A percentile compares a stretch with the other conserved stretches of the same genome.
These are phyloP conservation scores for Probosciger aterrimus DNA, from an alignment of 2,113 vertebrate species.

Conservation along the genomic window DNA sequence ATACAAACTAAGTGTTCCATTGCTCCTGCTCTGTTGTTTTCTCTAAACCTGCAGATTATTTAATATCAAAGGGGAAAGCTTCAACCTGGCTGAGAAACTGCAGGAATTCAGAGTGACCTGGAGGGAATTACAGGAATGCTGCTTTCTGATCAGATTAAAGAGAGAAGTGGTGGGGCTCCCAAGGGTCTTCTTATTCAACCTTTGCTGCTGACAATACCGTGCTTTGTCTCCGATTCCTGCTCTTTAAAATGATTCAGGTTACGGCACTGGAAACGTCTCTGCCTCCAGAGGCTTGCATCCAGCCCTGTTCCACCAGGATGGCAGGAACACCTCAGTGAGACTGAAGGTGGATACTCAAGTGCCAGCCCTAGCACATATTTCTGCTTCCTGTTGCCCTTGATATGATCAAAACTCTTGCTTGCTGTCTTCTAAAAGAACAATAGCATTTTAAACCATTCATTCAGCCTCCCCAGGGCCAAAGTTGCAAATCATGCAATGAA, in stretches of 20 bases:
- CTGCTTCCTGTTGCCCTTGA: neutral
- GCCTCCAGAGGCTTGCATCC: neutral
- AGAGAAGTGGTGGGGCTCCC: constrained; percentile 54
- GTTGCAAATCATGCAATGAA: rapidly evolving
- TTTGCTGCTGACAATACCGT: constrained; percentile 33
- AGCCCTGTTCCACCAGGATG: rapidly evolving
- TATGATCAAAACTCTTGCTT: neutral
- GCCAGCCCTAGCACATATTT: neutral
- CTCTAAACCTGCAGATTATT: constrained; percentile 53
- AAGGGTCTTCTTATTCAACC: constrained; percentile 62
- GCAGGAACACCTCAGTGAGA: neutral
- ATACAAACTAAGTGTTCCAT: neutral
- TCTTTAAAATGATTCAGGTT: constrained; percentile 43
- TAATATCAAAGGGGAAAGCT: constrained; percentile 39
- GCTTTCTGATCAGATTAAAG: constrained; percentile 68
- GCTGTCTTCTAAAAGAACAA: neutral
- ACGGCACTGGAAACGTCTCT: neutral
- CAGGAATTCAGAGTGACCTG: constrained; percentile 66
- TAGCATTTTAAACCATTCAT: neutral
- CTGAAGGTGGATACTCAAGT: neutral
- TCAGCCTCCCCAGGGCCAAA: neutral
- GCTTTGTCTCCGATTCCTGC: constrained; percentile 59
- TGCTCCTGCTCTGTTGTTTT: neutral
- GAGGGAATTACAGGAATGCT: constrained; percentile 66
- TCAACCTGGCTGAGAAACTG: constrained; percentile 66